These are phyloP conservation scores for Odontophorus gujanensis DNA, from an alignment of 2,113 vertebrate species.

Conservation along the genomic window DNA sequence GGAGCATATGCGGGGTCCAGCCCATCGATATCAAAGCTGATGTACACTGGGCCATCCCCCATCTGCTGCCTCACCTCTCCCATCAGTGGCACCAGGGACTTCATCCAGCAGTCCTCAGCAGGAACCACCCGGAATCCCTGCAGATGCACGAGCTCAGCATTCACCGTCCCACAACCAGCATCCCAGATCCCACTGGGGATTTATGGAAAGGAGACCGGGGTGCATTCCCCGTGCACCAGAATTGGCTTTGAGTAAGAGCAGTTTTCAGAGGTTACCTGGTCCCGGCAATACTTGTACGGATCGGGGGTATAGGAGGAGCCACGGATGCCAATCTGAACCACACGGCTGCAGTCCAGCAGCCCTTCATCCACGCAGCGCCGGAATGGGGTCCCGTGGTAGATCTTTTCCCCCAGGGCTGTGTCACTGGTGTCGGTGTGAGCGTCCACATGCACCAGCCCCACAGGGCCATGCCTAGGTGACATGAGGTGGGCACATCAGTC, in stretches of 20 bases:
- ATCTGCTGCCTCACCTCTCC: slow-evolving; percentile 87
- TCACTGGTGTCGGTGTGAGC: slow-evolving; percentile 89
- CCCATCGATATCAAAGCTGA: slow-evolving; percentile 94
- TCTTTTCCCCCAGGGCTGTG: slow-evolving; percentile 84
- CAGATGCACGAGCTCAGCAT: rapidly evolving
- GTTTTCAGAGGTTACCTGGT: slow-evolving; percentile 79
- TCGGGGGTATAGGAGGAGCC: slow-evolving; percentile 83
- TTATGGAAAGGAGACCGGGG: background rate
- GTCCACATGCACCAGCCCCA: slow-evolving; percentile 93
- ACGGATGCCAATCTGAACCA: slow-evolving; percentile 92
- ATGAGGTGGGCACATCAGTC: rapidly evolving
- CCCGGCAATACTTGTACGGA: slow-evolving; percentile 81
- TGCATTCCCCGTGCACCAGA: background rate
- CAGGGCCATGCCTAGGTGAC: slow-evolving; percentile 82
- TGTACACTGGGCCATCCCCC: slow-evolving; percentile 84
- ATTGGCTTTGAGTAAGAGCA: background rate
- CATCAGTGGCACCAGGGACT: slow-evolving; percentile 91
- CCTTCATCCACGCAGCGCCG: slow-evolving; percentile 90
- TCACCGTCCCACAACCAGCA: background rate
- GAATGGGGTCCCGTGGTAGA: slow-evolving; percentile 89
- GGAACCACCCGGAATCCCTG: slow-evolving; percentile 92
- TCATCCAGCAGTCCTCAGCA: slow-evolving; percentile 91
- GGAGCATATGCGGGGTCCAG: slow-evolving; percentile 93
- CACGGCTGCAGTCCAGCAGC: slow-evolving; percentile 87
- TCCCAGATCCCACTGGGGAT: rapidly evolving